Percentiles rank a stretch among this genome's conserved stretches.
Evolutionary conservation across 1,140 invertebrate species (phyloP).

Genomic region (Dinothrombium tinctorium): DNA sequence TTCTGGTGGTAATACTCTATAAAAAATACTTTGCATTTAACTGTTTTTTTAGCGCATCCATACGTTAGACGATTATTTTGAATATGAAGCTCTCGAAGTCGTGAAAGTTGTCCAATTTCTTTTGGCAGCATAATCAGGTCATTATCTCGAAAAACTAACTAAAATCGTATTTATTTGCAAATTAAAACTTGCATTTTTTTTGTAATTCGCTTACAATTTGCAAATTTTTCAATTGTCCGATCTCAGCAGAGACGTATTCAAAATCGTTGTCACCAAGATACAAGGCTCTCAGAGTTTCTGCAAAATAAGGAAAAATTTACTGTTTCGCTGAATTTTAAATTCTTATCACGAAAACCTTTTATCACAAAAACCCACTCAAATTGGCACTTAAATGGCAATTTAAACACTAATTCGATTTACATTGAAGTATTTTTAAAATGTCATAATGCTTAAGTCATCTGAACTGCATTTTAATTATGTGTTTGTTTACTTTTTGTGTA

Average conservation of each 20-base stretch:
- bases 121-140: constrained; percentile 75
- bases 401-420: too few species aligned
- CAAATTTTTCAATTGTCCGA: constrained; percentile 79
- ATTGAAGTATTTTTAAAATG: too few species aligned
- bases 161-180: not conserved
- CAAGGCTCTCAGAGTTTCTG: constrained; percentile 74
- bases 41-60: not conserved
- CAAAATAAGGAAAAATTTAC: constrained; percentile 20
- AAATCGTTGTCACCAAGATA: constrained; percentile 99
- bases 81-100: constrained; percentile 70
- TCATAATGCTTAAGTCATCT: too few species aligned
- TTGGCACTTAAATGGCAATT: too few species aligned
- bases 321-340: constrained; percentile 9
- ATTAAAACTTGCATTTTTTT: not conserved
- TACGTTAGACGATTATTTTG: constrained; percentile 70
- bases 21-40: not conserved
- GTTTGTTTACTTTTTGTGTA: too few species aligned
- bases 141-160: constrained; percentile 77
- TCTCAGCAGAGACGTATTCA: constrained; percentile 64
- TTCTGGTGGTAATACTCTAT: constrained; percentile 8
- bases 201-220: constrained; percentile 59
- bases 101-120: constrained; percentile 64
- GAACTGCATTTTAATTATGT: too few species aligned
- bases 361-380: too few species aligned
- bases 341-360: too few species aligned